Evolutionary conservation across 2,113 vertebrate species (phyloP), one percentile per base, ranked within the genome.

Genomic region (Sorex fumeus): DNA sequence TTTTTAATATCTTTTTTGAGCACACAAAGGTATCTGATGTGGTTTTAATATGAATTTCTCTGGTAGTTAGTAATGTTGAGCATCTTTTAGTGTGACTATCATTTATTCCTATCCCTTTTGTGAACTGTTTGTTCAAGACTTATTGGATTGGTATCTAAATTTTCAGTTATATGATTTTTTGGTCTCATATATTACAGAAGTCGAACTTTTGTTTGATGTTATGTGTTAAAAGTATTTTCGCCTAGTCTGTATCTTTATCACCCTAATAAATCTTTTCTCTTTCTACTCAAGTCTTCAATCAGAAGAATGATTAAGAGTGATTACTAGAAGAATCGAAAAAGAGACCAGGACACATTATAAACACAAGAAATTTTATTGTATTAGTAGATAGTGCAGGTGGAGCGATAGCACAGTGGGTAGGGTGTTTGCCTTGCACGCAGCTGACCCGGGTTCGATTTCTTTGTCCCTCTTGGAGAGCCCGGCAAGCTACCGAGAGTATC

Each of bases 211-310:
- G 79, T 66, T 67, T 66, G 10, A 60, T 47, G 8, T 21, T 25
- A 28, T 40, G 11, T 62, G 16, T 40, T 81, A 12, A 6, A 85
- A 72, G 77, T 94, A 89, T 86, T 67, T 88, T 53, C 32, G 83
- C 57, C 18, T 62, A 25, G 23, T 27, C 28, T n/a, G 9, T 82
- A 72, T 11, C 69, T 71, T 75, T 28, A 23, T 15, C 15, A 70
- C 78, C 27, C 79, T n/a, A 34, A 10, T 27, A 75, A 78, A 87
- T 2, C 13, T 66, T 60, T 80, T 4, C 2, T 57, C 19, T 62
- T 79, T 74, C 47, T 13, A 36, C 60, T 64, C 21, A 40, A 84
- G 30, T 30, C 16, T 70, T 84, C 50, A 71, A 71, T 5, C 9
- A 66, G 25, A 40, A 6, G 19, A 72, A 36, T 50, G 27, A 15